Percentiles rank a stretch among this genome's conserved stretches.
phyloP scores from a whole-genome alignment of 2,113 vertebrate genomes.

The Regulus satrapa region DNA sequence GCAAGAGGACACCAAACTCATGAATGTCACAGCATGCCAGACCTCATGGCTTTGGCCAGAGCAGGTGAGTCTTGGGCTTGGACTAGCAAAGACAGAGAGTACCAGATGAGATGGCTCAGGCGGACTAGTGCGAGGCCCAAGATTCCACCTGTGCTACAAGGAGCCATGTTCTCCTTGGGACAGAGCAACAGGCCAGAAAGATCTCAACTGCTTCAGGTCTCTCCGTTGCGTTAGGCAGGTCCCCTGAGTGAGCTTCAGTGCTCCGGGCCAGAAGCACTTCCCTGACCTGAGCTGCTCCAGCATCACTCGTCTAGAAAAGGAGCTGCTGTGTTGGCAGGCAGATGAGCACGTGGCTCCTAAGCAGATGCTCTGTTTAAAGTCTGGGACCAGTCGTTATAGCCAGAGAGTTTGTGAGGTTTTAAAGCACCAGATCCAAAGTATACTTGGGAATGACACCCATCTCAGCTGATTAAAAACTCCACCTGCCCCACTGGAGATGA shows the following conservation, averaged over 20 bases:
- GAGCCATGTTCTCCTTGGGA: background rate
- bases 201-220: fast-evolving
- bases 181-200: background rate
- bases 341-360: background rate
- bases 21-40: fast-evolving
- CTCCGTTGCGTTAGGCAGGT: no score
- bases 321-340: background rate
- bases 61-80: background rate
- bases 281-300: background rate
- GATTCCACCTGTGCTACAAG: background rate
- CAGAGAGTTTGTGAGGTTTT: background rate
- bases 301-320: fast-evolving
- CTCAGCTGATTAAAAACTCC: background rate
- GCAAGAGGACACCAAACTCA: background rate
- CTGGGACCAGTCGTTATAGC: background rate
- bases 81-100: background rate
- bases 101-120: background rate
- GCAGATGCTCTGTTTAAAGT: background rate
- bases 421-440: background rate
- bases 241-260: background rate
- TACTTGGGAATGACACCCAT: background rate
- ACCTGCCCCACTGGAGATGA: background rate
- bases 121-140: background rate
- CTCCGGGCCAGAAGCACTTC: background rate
- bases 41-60: background rate